phyloP scores from a whole-genome alignment of 2,113 vertebrate species.

The Cyanoderma ruficeps region DNA sequence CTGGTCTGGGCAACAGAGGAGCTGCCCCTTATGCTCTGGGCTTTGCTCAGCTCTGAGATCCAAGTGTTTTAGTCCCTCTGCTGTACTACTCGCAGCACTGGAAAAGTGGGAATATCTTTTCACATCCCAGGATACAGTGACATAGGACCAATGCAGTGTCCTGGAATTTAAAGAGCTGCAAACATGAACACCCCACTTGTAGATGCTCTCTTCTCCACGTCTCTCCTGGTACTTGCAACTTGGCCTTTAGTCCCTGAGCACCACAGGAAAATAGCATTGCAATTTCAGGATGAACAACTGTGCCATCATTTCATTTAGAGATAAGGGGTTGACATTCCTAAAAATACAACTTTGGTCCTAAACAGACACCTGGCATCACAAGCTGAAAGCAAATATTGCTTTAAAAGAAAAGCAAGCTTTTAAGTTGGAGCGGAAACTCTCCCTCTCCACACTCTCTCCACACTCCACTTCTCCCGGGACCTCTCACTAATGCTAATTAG shows the following conservation, averaged over 20 bases:
- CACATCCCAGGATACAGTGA: background rate
- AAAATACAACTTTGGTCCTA: slow-evolving; percentile 31
- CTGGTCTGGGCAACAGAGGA: background rate
- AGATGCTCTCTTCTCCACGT: background rate
- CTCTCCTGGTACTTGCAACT: background rate
- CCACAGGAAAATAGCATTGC: background rate
- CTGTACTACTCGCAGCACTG: background rate
- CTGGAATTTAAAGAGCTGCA: background rate
- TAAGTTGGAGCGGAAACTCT: background rate
- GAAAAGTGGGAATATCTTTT: background rate
- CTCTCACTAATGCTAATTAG: slow-evolving; percentile 34
- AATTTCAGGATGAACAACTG: background rate
- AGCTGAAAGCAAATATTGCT: slow-evolving; percentile 40
- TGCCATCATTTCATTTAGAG: background rate
- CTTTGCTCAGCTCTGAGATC: background rate
- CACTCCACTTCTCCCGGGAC: slow-evolving; percentile 23
- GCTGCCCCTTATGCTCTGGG: background rate
- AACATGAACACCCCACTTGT: background rate
- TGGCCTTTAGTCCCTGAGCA: background rate
- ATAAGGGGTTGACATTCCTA: background rate
- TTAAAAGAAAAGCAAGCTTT: slow-evolving; percentile 15
- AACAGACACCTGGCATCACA: slow-evolving; percentile 18
- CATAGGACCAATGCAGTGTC: background rate
- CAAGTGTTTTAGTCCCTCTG: background rate
- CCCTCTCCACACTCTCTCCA: background rate